Evolutionary conservation across 2,888 invertebrate species (phyloP).

Genomic region (Macrophya alboannulata): DNA sequence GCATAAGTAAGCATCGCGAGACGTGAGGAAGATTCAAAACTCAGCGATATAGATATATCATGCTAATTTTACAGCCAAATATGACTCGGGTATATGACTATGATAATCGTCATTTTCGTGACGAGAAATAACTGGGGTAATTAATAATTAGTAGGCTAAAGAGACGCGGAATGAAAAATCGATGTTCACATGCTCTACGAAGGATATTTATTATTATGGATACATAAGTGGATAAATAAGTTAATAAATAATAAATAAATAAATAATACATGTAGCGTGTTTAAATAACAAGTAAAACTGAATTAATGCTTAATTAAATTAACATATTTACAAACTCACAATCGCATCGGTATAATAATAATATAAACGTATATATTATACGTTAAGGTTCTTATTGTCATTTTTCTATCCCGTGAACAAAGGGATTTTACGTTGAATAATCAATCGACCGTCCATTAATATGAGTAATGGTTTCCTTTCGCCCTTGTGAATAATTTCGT

Average conservation of each 20-base stretch:
- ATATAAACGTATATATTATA: not conserved
- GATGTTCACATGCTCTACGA: not conserved
- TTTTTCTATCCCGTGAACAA: not conserved
- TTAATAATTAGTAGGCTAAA: not conserved
- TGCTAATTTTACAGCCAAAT: not conserved
- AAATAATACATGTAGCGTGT: slow-evolving; percentile 14
- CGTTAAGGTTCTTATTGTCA: not conserved
- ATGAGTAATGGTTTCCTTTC: not conserved
- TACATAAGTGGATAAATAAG: slow-evolving; percentile 27
- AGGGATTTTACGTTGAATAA: not conserved
- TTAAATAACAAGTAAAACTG: not conserved
- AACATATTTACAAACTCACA: slow-evolving; percentile 39
- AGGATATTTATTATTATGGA: slow-evolving; percentile 19
- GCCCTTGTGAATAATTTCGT: not conserved
- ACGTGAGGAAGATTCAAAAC: not conserved
- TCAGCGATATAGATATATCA: not conserved
- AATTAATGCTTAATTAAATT: not conserved
- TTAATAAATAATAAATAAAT: slow-evolving; percentile 44
- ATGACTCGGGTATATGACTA: not conserved
- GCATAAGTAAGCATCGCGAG: not conserved
- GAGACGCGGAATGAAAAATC: not conserved
- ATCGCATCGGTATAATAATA: not conserved
- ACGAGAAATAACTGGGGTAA: not conserved
- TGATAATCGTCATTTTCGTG: not conserved
- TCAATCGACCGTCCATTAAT: not conserved